Evolutionary conservation across 2,797 vertebrate genomes (phyloP), one percentile per base, ranked within the genome.

Genomic region (Mus caroli): DNA sequence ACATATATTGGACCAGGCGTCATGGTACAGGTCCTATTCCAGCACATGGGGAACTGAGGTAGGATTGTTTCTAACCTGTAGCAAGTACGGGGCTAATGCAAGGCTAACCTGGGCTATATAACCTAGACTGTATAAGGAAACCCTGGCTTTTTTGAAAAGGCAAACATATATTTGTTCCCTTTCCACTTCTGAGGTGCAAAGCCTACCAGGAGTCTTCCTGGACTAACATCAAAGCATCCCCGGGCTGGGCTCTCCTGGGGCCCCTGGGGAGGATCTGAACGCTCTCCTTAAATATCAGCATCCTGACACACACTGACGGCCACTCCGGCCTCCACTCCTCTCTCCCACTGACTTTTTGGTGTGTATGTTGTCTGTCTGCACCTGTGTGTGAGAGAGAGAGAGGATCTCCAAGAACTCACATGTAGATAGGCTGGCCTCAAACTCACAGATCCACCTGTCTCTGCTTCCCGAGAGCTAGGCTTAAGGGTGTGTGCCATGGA

Each of bases 231-330:
- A 28, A 71, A 54, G 24, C 19, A n/a, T 5, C 26, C 0, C 6
- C 43, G 52, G 52, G 52, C 17, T 88, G 37, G 78, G n/a, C 54
- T 54, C 34, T 67, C 26, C 9, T 34, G 37, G 86, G 31, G 54
- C 20, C 54, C 40, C 46, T 54, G 34, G 22, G 31, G 40, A 52
- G 37, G 43, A 0, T 11, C 37, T 83, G 9, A 31, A 56, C 15
- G 78, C 37, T 50, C n/a, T 46, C 26, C 37, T n/a, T n/a, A 40
- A 40, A 13, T 9, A 58, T 54, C 11, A 37, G 78, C 34, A 37
- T n/a, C 12, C 10, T 75, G 14, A 12, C 2, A 6, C 28, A 1
- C 69, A 43, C 20, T 20, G 12, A 0, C 4, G 1, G 43, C 20
- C 40, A 37, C 60, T 84, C 37, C 58, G 52, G 4, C 75, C 43